These are phyloP conservation scores for Solenodon paradoxus DNA, from an alignment of 2,113 vertebrate genomes.

Conservation along the genomic window DNA sequence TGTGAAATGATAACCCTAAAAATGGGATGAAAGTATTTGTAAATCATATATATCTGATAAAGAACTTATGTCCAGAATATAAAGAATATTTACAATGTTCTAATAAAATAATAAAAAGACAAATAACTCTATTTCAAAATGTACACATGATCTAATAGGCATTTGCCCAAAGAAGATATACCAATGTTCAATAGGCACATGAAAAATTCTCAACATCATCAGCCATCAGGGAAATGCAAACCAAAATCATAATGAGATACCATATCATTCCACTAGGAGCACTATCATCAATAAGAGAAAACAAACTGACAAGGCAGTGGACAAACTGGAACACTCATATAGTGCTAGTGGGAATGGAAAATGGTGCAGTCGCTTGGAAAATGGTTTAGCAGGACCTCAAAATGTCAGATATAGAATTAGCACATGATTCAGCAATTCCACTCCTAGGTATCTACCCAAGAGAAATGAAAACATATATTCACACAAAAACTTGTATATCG, in stretches of 20 bases:
- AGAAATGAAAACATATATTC: neutral
- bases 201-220: neutral
- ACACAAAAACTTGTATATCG: neutral
- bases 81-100: neutral
- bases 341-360: neutral
- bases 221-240: neutral
- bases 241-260: neutral
- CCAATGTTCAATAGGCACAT: neutral
- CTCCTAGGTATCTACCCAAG: neutral
- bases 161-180: neutral
- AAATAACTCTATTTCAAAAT: neutral
- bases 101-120: neutral
- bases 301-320: neutral
- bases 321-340: neutral
- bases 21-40: neutral
- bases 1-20: neutral
- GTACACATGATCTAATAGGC: neutral
- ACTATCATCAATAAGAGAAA: neutral
- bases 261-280: neutral
- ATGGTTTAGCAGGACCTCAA: neutral
- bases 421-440: neutral
- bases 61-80: neutral
- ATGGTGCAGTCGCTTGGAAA: neutral
- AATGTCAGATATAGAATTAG: neutral
- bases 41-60: neutral